Evolutionary conservation across 2,888 invertebrate species (phyloP), one percentile per base, ranked within the genome.

Genomic region (Ryuthela nishihirai): DNA sequence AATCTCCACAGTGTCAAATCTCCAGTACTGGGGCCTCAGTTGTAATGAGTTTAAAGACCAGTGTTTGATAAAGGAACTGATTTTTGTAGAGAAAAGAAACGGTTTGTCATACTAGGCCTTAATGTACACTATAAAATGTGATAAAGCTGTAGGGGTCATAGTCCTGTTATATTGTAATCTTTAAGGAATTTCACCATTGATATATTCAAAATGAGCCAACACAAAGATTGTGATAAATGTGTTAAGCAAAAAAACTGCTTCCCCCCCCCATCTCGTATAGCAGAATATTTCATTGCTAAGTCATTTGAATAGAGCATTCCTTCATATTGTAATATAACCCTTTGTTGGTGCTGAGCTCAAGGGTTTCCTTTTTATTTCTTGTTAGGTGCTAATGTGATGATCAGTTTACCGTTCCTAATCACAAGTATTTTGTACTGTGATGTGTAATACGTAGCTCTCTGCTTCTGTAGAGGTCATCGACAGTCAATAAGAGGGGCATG

Each of bases 341-440:
- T 59, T 23, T 26, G 52, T 53, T 59, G 59, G 59, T 59, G 59
- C 59, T 59, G 47, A 52, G 48, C 39, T 47, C 24, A 34, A 53
- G 47, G 47, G 48, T 53, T 47, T 47, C 52, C 44, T 59, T 59
- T 45, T 43, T 44, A 18, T 52, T 48, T 59, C 48, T 46, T 53
- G 53, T 53, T 59, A 59, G 59, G 59, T 59, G 59, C 59, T 59
- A 59, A 50, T 59, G 59, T 59, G 59, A 59, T 59, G 45, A 55
- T 55, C 38, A 43, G 26, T 43, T 59, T 59, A 52, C 52, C 59
- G 52, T 52, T 59, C 52, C 59, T 52, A 52, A 48, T 59, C 59
- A 59, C 59, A 53, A 53, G 59, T 59, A 59, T 59, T 59, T 59
- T 53, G 32, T 59, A 59, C 59, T 59, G 59, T 59, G 59, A 59